Evolutionary conservation across 1,140 invertebrate species (phyloP).

Genomic region (Melanaphis sacchari): DNA sequence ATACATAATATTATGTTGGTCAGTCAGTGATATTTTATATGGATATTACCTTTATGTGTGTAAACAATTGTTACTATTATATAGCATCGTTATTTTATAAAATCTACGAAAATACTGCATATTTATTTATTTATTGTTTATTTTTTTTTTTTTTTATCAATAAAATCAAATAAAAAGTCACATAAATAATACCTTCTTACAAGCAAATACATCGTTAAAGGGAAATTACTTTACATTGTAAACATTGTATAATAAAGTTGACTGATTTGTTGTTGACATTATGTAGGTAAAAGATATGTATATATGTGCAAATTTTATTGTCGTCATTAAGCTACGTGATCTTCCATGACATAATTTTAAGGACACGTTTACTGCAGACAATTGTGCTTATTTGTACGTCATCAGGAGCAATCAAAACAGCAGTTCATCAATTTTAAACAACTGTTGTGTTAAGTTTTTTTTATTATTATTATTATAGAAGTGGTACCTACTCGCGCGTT

Average conservation of each 20-base stretch:
- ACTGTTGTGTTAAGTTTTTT: not conserved
- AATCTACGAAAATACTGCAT: not conserved
- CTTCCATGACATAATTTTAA: constrained; percentile 17
- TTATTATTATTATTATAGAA: not conserved
- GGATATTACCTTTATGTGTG: not conserved
- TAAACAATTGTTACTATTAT: not conserved
- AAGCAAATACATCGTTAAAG: not conserved
- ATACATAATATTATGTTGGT: too few species aligned
- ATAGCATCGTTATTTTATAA: not conserved
- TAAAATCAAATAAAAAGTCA: too few species aligned
- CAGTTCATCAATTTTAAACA: not conserved
- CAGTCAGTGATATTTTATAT: not conserved
- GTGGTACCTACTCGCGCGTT: not conserved
- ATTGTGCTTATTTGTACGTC: not conserved
- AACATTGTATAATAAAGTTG: not conserved
- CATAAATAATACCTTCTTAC: not conserved
- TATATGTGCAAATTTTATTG: constrained; percentile 21
- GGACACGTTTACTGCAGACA: not conserved
- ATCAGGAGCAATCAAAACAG: not conserved
- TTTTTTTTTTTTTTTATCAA: not conserved
- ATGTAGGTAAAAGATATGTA: not conserved
- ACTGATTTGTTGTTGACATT: not conserved
- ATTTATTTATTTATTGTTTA: too few species aligned
- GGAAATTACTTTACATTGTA: not conserved
- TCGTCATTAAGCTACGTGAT: not conserved